phyloP scores from a whole-genome alignment of 2,797 vertebrate species.

The Setipinna tenuifilis region DNA sequence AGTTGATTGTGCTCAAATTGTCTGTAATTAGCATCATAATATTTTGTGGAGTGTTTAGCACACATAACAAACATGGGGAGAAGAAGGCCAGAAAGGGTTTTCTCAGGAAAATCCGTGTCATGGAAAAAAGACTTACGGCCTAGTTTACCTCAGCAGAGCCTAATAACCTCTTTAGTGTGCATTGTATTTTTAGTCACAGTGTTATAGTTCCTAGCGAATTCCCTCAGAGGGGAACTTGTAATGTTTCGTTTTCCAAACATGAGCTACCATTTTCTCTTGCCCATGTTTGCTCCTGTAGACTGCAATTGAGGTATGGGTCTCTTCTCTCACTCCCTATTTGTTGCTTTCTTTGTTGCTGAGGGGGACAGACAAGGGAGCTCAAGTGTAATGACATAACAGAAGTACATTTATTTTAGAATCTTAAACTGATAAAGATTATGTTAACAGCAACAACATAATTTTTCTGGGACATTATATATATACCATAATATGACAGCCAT shows the following conservation, averaged over 20 bases:
- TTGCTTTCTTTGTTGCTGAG: too few species aligned
- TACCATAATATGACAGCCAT: too few species aligned
- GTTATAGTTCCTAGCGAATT: background rate
- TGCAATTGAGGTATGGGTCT: too few species aligned
- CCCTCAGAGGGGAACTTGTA: background rate
- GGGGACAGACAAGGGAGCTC: too few species aligned
- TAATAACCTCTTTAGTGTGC: background rate
- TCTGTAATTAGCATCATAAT: background rate
- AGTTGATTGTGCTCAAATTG: background rate
- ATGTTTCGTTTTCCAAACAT: background rate
- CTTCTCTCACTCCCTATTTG: too few species aligned
- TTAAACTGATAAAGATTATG: too few species aligned
- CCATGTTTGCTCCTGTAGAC: background rate
- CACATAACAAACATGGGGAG: background rate
- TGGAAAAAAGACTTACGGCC: background rate
- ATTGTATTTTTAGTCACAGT: background rate
- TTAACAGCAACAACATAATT: too few species aligned
- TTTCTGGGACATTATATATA: too few species aligned
- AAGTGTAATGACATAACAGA: too few species aligned
- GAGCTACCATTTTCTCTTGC: background rate
- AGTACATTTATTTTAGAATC: too few species aligned
- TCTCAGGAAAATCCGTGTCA: background rate
- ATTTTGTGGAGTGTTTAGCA: background rate
- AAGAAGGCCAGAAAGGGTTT: background rate
- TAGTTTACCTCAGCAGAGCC: background rate